Evolutionary conservation across 2,888 invertebrate genomes (phyloP).

Genomic region (Lithophane socia): DNA sequence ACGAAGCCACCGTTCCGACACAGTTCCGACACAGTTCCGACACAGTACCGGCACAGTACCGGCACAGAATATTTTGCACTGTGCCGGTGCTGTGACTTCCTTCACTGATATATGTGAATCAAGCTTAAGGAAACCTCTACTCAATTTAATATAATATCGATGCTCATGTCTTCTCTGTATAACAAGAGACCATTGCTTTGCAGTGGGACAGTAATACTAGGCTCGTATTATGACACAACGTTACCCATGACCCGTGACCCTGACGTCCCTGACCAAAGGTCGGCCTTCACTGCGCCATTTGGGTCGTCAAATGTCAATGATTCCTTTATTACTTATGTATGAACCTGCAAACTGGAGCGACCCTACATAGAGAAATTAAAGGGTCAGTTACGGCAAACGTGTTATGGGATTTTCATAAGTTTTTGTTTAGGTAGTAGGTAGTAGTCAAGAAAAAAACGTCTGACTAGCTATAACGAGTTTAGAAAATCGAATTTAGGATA

Average conservation of each 20-base stretch:
- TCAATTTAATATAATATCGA: neutral
- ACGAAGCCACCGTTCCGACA: no score
- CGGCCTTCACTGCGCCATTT: constrained; percentile 23
- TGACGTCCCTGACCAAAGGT: constrained; percentile 41
- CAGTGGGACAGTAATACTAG: no score
- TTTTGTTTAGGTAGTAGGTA: neutral
- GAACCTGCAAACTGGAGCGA: constrained; percentile 4
- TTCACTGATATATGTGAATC: no score
- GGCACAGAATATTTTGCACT: no score
- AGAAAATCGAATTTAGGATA: neutral
- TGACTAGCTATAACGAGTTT: neutral
- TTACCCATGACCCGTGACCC: constrained; percentile 13
- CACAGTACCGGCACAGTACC: no score
- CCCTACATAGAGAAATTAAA: neutral
- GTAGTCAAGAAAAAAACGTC: neutral
- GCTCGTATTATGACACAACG: neutral
- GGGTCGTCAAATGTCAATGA: constrained; percentile 41
- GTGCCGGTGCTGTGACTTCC: no score
- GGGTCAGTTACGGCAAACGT: neutral
- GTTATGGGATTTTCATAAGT: neutral
- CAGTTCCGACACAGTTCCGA: no score
- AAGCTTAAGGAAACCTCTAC: neutral
- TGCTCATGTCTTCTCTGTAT: neutral
- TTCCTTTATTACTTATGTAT: constrained; percentile 19
- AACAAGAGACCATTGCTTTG: no score